These are phyloP conservation scores for Rhadinocentrus ornatus DNA, from an alignment of 2,797 vertebrate genomes.

Conservation along the genomic window DNA sequence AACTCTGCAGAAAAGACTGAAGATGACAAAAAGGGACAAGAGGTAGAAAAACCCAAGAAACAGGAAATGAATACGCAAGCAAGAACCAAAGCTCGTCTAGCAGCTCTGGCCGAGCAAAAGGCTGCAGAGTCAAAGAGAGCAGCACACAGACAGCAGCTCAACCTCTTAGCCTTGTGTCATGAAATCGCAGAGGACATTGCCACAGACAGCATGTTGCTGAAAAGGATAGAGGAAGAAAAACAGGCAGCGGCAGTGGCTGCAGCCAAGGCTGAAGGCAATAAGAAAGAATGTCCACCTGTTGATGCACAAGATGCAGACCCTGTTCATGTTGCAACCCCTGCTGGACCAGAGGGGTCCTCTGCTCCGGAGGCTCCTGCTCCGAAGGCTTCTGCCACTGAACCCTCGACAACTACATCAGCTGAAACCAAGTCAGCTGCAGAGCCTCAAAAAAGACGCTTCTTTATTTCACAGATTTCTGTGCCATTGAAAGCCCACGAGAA, in stretches of 20 bases:
- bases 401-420: conserved; percentile 11
- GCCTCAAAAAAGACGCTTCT: conserved; percentile 91
- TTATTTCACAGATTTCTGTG: conserved; percentile 91
- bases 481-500: conserved; percentile 92
- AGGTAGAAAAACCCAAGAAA: conserved; percentile 76
- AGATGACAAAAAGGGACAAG: conserved; percentile 50
- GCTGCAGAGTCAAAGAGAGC: conserved; percentile 80
- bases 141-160: conserved; percentile 88
- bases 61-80: conserved; percentile 87
- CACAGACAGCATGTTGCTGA: conserved; percentile 90
- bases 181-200: conserved; percentile 99
- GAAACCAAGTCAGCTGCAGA: conserved; percentile 53
- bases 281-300: conserved; percentile 66
- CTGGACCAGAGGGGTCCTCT: conserved; percentile 52
- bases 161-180: conserved; percentile 95
- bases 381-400: conserved; percentile 50
- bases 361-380: conserved; percentile 54
- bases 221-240: conserved; percentile 83
- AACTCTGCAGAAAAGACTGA: conserved; percentile 35
- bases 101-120: conserved; percentile 83
- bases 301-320: conserved; percentile 65
- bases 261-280: conserved; percentile 55
- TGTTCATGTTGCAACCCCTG: conserved; percentile 49
- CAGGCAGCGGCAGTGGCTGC: conserved; percentile 34
- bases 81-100: conserved; percentile 85